Percentiles rank a stretch among this genome's conserved stretches.
These are phyloP conservation scores for Bucorvus abyssinicus DNA, from an alignment of 2,797 vertebrate species.

Conservation along the genomic window DNA sequence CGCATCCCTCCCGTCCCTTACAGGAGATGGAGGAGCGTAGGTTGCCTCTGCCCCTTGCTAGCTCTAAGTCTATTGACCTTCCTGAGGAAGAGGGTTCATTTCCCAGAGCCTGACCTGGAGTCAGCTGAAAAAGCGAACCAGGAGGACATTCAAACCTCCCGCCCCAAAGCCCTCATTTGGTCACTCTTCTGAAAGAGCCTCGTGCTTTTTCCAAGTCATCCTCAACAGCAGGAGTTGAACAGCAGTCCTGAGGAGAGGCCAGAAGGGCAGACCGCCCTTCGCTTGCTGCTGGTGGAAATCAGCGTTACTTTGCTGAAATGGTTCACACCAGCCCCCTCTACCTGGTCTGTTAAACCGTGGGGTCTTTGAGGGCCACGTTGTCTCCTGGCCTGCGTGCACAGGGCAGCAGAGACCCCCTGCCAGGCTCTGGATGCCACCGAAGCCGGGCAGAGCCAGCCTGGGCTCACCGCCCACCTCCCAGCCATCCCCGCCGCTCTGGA, in stretches of 20 bases:
- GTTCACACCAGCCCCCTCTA: neutral
- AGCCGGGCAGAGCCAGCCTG: fast-evolving
- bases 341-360: neutral
- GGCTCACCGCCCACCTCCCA: fast-evolving
- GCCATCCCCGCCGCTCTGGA: neutral
- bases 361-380: neutral
- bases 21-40: neutral
- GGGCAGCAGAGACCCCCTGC: neutral
- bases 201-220: neutral
- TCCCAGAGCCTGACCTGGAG: neutral
- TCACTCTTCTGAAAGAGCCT: neutral
- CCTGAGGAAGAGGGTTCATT: neutral
- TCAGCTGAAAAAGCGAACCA: neutral
- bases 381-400: neutral
- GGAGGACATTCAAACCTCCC: neutral
- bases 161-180: neutral
- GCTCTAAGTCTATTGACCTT: neutral
- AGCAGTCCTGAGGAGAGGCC: neutral
- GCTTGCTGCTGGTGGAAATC: neutral
- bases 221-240: neutral
- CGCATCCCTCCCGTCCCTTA: neutral
- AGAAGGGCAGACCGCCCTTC: neutral
- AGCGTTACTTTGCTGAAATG: neutral
- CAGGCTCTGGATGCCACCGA: fast-evolving
- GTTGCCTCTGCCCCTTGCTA: neutral